Evolutionary conservation across 2,113 vertebrate genomes (phyloP).

Genomic region (Setophaga coronata): DNA sequence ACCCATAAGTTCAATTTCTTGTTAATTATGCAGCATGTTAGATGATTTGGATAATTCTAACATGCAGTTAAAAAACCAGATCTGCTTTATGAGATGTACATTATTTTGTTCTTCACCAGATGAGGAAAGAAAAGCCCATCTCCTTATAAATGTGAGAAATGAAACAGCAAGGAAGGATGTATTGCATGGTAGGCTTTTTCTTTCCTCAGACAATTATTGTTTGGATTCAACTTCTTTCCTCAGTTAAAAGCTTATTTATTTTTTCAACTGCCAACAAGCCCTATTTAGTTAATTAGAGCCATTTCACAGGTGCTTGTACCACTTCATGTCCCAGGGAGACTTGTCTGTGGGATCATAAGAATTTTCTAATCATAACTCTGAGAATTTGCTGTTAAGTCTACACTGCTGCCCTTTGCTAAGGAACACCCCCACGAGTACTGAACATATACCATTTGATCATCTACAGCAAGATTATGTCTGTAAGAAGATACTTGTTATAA

Average conservation of each 20-base stretch:
- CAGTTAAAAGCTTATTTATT: background rate
- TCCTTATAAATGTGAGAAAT: background rate
- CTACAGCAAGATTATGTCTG: background rate
- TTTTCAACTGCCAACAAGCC: background rate
- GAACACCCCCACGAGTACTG: background rate
- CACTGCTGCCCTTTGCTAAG: background rate
- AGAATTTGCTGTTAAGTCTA: background rate
- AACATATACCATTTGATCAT: background rate
- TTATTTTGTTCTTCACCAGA: background rate
- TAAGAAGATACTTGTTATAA: background rate
- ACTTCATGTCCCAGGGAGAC: background rate
- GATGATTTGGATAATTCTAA: background rate
- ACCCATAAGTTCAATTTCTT: background rate
- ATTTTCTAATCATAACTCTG: background rate
- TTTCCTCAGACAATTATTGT: background rate
- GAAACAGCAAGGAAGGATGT: background rate
- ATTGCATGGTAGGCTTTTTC: background rate
- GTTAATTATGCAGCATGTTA: background rate
- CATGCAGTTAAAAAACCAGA: accelerated
- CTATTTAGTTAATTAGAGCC: background rate
- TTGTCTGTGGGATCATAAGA: background rate
- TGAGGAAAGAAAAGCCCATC: background rate
- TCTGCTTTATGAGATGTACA: background rate
- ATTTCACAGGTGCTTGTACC: background rate
- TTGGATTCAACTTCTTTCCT: background rate